Evolutionary conservation across 2,797 vertebrate genomes (phyloP), one percentile per base, ranked within the genome.

Genomic region (Sternotherus odoratus): DNA sequence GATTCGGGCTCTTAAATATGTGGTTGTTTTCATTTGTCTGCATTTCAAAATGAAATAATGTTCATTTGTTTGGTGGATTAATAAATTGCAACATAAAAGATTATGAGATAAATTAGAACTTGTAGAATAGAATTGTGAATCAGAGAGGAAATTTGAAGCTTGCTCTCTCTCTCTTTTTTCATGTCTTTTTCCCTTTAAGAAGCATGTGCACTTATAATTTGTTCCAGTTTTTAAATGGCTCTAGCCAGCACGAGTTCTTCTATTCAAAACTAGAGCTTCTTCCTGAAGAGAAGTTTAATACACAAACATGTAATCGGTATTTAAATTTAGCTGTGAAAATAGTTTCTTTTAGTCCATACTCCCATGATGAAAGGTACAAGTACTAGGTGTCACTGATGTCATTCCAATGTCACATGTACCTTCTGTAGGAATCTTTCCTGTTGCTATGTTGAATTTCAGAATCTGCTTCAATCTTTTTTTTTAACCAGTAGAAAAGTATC

Each of bases 1-100:
- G 57, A 10, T 82, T 60, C 85, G 75, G 7, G 1, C 63, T 95
- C 79, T 90, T 93, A 69, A 87, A 94, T 83, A 75, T 78, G 15
- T 50, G 77, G 43, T 12, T 5, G 6, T 87, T 92, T 84, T 72
- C 53, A 24, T 84, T 75, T 88, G 48, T 88, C 93, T 78, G 5
- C 83, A 28, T 87, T 51, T 91, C 79, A 46, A 49, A 60, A 28
- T 57, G 48, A 95, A 90, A 43, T 39, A 86, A 63, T 63, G 50
- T 0, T 79, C 63, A n/a, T 16, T 77, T 95, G 72, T 54, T 84
- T 50, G 78, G 43, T 54, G 63, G 15, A 72, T 88, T 88, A 48
- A 8, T 91, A 72, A 83, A 95, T 66, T 33, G 24, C 66, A 43
- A 66, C 26, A 53, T 17, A 69, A 69, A 21, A 69, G 19, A 36